Percentiles rank a stretch among this genome's conserved stretches.
Evolutionary conservation across 2,797 vertebrate genomes (phyloP).

Genomic region (Coluber constrictor): DNA sequence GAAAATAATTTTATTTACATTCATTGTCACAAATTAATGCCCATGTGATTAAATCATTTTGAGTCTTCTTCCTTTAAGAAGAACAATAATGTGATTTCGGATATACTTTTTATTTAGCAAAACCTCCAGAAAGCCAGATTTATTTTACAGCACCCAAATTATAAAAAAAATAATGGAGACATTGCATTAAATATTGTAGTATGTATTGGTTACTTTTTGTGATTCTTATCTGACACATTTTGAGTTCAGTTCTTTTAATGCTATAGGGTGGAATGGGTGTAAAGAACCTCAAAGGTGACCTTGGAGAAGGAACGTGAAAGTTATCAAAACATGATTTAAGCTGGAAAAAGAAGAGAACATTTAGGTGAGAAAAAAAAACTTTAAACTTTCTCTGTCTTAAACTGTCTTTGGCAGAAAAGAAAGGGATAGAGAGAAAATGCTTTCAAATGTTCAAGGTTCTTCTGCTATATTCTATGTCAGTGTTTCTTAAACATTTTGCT

Average conservation of each 20-base stretch:
- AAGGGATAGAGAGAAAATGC: not conserved
- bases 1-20: slow-evolving; percentile 8
- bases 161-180: not conserved
- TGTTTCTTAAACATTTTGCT: not conserved
- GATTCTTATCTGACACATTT: not conserved
- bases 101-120: not conserved
- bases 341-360: not conserved
- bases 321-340: not conserved
- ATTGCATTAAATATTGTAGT: not conserved
- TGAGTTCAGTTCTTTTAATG: not conserved
- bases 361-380: not conserved
- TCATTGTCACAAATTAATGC: slow-evolving; percentile 3
- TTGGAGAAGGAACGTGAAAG: not conserved
- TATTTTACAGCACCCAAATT: not conserved
- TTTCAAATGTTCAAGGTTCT: not conserved
- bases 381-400: not conserved
- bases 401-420: not conserved
- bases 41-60: slow-evolving; percentile 1
- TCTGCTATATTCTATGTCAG: not conserved
- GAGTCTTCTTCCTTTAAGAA: not conserved
- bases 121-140: not conserved
- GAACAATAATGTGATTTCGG: not conserved
- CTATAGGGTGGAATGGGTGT: not conserved
- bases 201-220: not conserved
- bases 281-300: not conserved